Conservation (phyloP, 2,888 invertebrate species). For the Drosophila pseudotakahashii region DNA sequence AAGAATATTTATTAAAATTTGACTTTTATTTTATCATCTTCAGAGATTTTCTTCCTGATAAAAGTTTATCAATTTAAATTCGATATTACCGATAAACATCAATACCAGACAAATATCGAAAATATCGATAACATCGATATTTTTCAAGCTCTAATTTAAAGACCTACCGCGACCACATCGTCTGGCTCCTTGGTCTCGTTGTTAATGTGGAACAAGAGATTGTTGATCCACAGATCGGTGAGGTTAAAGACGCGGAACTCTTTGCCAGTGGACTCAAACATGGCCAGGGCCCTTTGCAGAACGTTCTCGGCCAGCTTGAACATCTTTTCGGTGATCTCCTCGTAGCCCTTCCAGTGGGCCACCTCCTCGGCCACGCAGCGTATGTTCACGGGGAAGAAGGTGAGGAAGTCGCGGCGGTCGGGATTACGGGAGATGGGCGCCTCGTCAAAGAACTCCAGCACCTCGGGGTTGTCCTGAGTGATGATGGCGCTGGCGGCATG, state of each 20-base stretch:
- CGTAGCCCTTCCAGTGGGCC: conserved; percentile 82
- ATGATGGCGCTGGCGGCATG: conserved; percentile 86
- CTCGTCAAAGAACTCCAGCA: conserved; percentile 81
- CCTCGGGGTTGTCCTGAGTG: conserved; percentile 71
- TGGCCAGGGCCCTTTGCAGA: conserved; percentile 74
- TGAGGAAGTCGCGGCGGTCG: conserved; percentile 81
- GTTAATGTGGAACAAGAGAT: conserved; percentile 82
- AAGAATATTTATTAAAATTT: no score
- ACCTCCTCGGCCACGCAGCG: conserved; percentile 82
- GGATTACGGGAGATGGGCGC: conserved; percentile 83
- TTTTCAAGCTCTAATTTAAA: no score
- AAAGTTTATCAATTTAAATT: no score
- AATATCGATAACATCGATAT: no score
- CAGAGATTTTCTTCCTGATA: no score
- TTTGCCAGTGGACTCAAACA: conserved; percentile 76
- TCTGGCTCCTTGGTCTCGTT: conserved; percentile 81
- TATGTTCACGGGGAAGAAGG: conserved; percentile 82
- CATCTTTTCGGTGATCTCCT: conserved; percentile 83
- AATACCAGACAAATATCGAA: no score
- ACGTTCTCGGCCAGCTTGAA: conserved; percentile 82
- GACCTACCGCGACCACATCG: conserved; percentile 79
- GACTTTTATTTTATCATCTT: no score
- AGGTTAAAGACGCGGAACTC: conserved; percentile 82
- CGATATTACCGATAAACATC: no score
- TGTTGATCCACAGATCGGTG: conserved; percentile 83